Percentiles rank a stretch among this genome's conserved stretches.
Evolutionary conservation across 2,797 vertebrate genomes (phyloP).

Genomic region (Vespertilio murinus): DNA sequence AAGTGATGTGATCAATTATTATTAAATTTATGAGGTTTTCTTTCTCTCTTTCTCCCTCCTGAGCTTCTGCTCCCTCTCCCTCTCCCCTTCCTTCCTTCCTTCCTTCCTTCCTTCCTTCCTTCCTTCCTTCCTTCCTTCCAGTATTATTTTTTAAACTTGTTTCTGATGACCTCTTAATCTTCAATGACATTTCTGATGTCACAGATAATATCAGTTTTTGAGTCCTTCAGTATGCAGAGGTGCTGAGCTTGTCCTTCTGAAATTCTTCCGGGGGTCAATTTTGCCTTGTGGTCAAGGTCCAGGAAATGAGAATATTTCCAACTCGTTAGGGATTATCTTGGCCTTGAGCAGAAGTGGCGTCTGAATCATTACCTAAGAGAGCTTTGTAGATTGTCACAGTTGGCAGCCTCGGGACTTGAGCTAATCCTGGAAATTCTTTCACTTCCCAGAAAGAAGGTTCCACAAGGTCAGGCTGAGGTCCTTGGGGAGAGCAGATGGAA

Average conservation of each 20-base stretch:
- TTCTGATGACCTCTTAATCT: slow-evolving; percentile 52
- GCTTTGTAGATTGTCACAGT: slow-evolving; percentile 75
- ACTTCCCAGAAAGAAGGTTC: slow-evolving; percentile 80
- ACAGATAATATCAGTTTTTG: slow-evolving; percentile 5
- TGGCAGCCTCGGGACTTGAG: slow-evolving; percentile 76
- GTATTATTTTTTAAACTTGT: slow-evolving; percentile 37
- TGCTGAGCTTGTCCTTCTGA: slow-evolving; percentile 42
- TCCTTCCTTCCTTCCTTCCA: neutral
- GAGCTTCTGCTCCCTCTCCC: too few species aligned
- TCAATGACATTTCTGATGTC: slow-evolving; percentile 38
- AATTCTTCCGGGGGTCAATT: slow-evolving; percentile 59
- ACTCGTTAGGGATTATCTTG: slow-evolving; percentile 65
- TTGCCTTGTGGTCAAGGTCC: slow-evolving; percentile 27
- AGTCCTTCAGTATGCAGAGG: slow-evolving; percentile 14
- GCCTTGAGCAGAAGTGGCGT: slow-evolving; percentile 66
- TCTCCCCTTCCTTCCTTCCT: too few species aligned
- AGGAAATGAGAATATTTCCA: slow-evolving; percentile 69
- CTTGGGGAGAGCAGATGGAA: slow-evolving; percentile 75
- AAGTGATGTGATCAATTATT: neutral
- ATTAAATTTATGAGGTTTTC: neutral
- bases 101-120: too few species aligned
- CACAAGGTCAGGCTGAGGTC: slow-evolving; percentile 76
- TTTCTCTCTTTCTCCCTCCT: neutral
- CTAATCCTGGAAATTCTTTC: slow-evolving; percentile 82
- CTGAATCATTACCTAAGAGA: slow-evolving; percentile 80